Conservation (phyloP, 2,113 vertebrate genomes). For the Anhinga anhinga region DNA sequence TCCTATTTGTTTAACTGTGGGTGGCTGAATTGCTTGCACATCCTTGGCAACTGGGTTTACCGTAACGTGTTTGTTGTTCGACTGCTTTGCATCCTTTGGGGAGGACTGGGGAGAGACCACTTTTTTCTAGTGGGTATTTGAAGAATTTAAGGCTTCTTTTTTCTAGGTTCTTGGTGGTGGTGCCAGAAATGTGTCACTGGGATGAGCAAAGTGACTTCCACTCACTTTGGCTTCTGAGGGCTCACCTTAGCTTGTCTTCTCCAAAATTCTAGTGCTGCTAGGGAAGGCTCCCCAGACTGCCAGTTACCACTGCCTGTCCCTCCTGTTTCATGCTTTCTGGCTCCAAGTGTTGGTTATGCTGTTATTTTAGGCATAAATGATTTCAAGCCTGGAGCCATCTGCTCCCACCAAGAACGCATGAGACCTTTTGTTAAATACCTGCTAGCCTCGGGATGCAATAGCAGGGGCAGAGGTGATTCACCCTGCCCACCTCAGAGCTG, state of each 20-base stretch:
- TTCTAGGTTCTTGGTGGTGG: not conserved
- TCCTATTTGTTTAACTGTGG: not conserved
- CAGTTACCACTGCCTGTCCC: not conserved
- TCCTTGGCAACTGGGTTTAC: not conserved
- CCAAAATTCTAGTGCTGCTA: not conserved
- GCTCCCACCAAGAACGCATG: not conserved
- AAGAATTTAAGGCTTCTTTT: not conserved
- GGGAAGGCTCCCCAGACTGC: not conserved
- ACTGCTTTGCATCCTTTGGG: not conserved
- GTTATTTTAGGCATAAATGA: not conserved
- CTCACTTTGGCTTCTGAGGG: not conserved
- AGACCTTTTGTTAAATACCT: not conserved
- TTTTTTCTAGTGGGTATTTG: not conserved
- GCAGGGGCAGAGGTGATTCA: not conserved
- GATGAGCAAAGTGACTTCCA: not conserved
- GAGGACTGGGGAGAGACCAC: not conserved
- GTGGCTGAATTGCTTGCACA: not conserved
- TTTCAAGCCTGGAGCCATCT: not conserved
- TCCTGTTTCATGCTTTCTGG: not conserved
- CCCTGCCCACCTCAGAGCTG: not conserved
- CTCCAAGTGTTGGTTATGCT: no score
- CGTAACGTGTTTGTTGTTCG: not conserved
- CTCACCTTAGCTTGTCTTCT: not conserved
- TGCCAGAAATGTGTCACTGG: not conserved
- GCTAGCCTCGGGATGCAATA: no score